A percentile compares a stretch with the other conserved stretches of the same genome.
Evolutionary conservation across 2,888 invertebrate genomes (phyloP).

Genomic region (Sisyra nigra): DNA sequence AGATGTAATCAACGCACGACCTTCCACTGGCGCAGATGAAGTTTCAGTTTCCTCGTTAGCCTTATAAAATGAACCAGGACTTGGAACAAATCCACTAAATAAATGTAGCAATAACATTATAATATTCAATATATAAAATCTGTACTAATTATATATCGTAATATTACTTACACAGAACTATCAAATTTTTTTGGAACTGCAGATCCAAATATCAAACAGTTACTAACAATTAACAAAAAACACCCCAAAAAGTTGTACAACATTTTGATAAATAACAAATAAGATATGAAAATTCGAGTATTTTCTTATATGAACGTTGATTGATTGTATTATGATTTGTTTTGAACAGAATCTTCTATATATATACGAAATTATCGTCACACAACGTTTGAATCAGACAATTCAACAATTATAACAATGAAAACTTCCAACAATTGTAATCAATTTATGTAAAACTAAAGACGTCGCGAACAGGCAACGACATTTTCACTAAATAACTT

Average conservation of each 20-base stretch:
- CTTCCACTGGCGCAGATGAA: background rate
- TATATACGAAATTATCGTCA: slow-evolving; percentile 4
- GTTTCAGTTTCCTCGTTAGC: background rate
- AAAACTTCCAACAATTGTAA: slow-evolving; percentile 3
- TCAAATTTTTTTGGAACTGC: slow-evolving; percentile 3
- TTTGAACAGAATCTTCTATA: background rate
- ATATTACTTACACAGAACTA: background rate
- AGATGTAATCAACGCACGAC: slow-evolving; percentile 17
- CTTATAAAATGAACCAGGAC: slow-evolving; percentile 5
- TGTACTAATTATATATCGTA: too few species aligned
- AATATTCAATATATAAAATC: too few species aligned
- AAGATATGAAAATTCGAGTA: too few species aligned
- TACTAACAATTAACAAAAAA: background rate
- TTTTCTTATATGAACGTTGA: too few species aligned
- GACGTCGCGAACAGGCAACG: background rate
- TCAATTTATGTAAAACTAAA: background rate
- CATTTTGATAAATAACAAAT: too few species aligned
- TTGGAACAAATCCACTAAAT: slow-evolving; percentile 5
- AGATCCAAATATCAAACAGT: background rate
- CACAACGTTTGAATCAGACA: slow-evolving; percentile 6
- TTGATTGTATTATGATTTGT: too few species aligned
- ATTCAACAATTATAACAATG: slow-evolving; percentile 5
- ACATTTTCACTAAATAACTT: slow-evolving; percentile 5
- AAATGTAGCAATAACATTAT: background rate
- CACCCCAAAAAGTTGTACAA: background rate